Evolutionary conservation across 2,888 invertebrate species (phyloP).

Genomic region (Leptodirus hochenwartii): DNA sequence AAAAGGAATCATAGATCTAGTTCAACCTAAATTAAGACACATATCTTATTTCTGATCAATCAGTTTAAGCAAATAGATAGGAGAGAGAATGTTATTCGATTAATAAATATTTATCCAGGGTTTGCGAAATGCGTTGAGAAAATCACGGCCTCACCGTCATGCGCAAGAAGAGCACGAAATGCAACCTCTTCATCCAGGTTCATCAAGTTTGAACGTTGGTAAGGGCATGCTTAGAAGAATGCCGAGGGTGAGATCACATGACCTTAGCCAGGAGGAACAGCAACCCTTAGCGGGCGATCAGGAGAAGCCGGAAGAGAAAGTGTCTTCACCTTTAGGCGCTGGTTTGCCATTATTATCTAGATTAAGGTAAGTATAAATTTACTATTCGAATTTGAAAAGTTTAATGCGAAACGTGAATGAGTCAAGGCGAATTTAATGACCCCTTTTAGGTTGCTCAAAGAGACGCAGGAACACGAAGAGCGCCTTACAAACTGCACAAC

Average conservation of each 20-base stretch:
- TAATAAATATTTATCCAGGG: too few relatives aligned
- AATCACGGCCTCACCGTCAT: constrained; percentile 34
- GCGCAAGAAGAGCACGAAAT: constrained; percentile 41
- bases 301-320: constrained; percentile 31
- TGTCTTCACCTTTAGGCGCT: constrained; percentile 61
- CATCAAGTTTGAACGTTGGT: constrained; percentile 17
- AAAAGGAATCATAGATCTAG: too few relatives aligned
- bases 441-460: constrained; percentile 45
- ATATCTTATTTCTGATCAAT: too few relatives aligned
- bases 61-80: too few relatives aligned
- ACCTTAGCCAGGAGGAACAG: constrained; percentile 33
- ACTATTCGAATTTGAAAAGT: neutral
- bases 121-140: constrained; percentile 38
- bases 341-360: constrained; percentile 65
- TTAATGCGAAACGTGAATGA: neutral
- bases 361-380: constrained; percentile 27
- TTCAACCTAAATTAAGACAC: too few relatives aligned
- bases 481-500: constrained; percentile 29
- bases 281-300: constrained; percentile 22
- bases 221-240: constrained; percentile 51
- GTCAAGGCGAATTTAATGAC: neutral
- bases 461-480: constrained; percentile 51
- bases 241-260: constrained; percentile 57
- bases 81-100: too few relatives aligned
- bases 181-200: constrained; percentile 35